Conservation (phyloP, 2,888 invertebrate species). For the Eilema depressum region DNA sequence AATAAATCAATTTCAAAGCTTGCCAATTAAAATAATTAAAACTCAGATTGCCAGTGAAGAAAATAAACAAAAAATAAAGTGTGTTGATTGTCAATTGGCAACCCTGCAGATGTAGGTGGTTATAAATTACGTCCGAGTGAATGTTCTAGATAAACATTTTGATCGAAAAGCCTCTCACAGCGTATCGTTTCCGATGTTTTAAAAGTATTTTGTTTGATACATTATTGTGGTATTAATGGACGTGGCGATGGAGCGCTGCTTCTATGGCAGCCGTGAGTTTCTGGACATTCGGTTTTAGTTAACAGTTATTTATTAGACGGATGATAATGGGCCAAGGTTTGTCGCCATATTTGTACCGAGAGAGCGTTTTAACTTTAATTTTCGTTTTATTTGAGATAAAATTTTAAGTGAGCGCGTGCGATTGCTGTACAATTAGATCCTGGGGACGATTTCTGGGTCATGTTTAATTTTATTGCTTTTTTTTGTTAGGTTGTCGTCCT, state of each 20-base stretch:
- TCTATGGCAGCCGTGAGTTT: slow-evolving; percentile 60
- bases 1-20: slow-evolving; percentile 26
- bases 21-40: slow-evolving; percentile 39
- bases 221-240: slow-evolving; percentile 73
- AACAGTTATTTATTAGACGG: slow-evolving; percentile 41
- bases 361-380: neutral
- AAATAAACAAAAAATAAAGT: slow-evolving; percentile 24
- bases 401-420: neutral
- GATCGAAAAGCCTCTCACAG: slow-evolving; percentile 69
- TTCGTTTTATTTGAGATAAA: neutral
- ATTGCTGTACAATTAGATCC: neutral
- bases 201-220: slow-evolving; percentile 70
- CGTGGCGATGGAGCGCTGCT: slow-evolving; percentile 55
- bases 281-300: slow-evolving; percentile 54
- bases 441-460: neutral
- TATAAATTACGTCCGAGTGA: slow-evolving; percentile 55
- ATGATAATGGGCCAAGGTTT: slow-evolving; percentile 41
- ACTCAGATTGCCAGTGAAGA: slow-evolving; percentile 23
- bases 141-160: slow-evolving; percentile 70
- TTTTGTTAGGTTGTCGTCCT: too few species aligned
- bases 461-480: too few species aligned
- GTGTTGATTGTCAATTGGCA: slow-evolving; percentile 55
- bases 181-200: slow-evolving; percentile 66
- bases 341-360: slow-evolving; percentile 3
- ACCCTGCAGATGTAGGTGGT: slow-evolving; percentile 54